Percentiles rank a stretch among this genome's conserved stretches.
These are phyloP conservation scores for Montipora efflorescens DNA, from an alignment of 64 coral and sea anemone genomes.

Conservation along the genomic window DNA sequence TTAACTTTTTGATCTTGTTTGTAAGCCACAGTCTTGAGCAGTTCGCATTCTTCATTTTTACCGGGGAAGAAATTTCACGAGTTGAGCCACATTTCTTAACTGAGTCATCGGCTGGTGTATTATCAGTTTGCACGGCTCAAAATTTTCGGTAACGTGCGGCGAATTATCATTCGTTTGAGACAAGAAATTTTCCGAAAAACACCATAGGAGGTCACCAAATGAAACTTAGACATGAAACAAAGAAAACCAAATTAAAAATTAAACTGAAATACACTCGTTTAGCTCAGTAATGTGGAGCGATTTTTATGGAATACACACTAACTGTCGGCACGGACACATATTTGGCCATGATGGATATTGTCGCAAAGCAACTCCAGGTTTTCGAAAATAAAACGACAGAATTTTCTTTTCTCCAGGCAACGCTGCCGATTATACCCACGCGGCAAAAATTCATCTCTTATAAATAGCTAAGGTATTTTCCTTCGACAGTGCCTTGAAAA, in stretches of 20 bases:
- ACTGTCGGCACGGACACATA: too few species aligned
- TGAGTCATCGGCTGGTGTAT: not conserved
- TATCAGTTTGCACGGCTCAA: not conserved
- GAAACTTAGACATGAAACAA: slow-evolving; percentile 34
- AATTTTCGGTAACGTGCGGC: not conserved
- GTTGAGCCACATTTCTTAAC: not conserved
- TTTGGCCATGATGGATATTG: too few species aligned
- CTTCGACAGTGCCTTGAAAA: not conserved
- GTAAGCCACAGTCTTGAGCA: slow-evolving; percentile 9
- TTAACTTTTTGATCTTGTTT: slow-evolving; percentile 56
- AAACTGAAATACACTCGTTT: not conserved
- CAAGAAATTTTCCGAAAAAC: not conserved
- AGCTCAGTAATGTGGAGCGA: not conserved
- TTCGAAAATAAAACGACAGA: too few species aligned
- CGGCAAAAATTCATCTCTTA: too few species aligned
- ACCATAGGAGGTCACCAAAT: not conserved
- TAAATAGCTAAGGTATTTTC: not conserved
- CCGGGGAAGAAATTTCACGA: not conserved
- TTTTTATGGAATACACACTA: not conserved
- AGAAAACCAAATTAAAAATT: slow-evolving; percentile 16
- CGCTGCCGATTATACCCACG: too few species aligned
- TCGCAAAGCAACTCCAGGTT: too few species aligned
- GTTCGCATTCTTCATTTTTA: not conserved
- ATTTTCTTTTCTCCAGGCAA: too few species aligned
- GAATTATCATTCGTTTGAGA: not conserved